Base-by-base conservation (phyloP, 1,140 invertebrate species). In the Galleria mellonella region DNA sequence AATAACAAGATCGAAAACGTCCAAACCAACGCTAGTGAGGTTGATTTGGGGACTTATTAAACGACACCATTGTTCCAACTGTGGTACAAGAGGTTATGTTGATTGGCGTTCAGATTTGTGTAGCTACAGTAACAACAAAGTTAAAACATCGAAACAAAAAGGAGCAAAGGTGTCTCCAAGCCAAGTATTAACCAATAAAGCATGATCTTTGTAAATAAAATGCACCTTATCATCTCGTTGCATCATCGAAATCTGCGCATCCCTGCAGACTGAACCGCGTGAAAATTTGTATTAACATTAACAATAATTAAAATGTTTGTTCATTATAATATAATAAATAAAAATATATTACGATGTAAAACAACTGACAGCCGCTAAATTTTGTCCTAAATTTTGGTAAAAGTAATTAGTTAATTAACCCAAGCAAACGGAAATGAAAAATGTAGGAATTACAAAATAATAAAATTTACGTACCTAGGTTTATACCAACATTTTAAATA, bases 171-270 rank as follows among this genome's bases (percentile, higher is more conserved):
- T 17, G 6, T 23, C 2, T 23, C 17, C 6, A 23, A 2, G 17
- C 17, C 2, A 23, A 23, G 17, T 2, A 23, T 23, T 23, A 64
- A 53, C 41, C 32, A 44, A 3, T 37, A 37, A 37, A 37, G 35
- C 35, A 37, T 17, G 8, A 13, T 37, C 27, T 35, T 43, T 48
- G 35, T 39, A 37, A 36, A 48, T 46, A 49, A 49, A 42, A 35
- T 55, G 73, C 78, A 85, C 81, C 81, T 84, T 84, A 75, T 84
- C 77, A 75, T 84, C 76, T 66, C 74, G 81, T 83, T 84, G 76
- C 78, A 83, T 82, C 74, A 76, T 79, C 70, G 64, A 49, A 69
- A 73, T 63, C 47, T 62, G 55, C 51, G 42, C 76, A 83, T 84
- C 66, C 57, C 73, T 83, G 74, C 51, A 72, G 65, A 69, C 52